Percentiles rank a stretch among this genome's conserved stretches.
phyloP scores from a whole-genome alignment of 2,113 vertebrate species.

The Polyodon spathula region DNA sequence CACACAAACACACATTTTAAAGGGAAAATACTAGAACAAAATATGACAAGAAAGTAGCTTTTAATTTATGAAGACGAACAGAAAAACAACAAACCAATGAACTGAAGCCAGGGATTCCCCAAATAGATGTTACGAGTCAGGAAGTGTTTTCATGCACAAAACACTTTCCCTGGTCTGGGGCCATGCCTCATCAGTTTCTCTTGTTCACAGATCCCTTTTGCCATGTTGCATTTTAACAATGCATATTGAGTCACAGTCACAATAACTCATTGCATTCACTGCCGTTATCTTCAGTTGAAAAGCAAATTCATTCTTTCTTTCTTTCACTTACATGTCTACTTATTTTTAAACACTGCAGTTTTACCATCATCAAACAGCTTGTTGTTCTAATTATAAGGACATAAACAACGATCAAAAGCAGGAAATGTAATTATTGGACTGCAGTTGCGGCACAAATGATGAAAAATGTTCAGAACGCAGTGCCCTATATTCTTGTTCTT shows the following conservation, averaged over 20 bases:
- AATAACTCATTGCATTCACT: not conserved
- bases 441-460: conserved; percentile 24
- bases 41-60: too few species aligned
- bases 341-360: not conserved
- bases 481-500: conserved; percentile 20
- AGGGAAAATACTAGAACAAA: too few species aligned
- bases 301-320: not conserved
- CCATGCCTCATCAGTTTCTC: conserved; percentile 32
- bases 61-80: too few species aligned
- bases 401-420: conserved; percentile 1
- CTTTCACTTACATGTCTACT: not conserved
- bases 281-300: not conserved
- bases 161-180: conserved; percentile 12
- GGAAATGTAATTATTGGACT: conserved; percentile 10
- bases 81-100: too few species aligned
- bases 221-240: conserved; percentile 37
- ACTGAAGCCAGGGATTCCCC: too few species aligned
- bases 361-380: not conserved
- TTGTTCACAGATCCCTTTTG: conserved; percentile 29
- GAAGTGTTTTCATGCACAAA: conserved; percentile 19
- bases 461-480: conserved; percentile 20
- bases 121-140: too few species aligned
- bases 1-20: too few species aligned
- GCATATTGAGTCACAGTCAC: conserved; percentile 28
- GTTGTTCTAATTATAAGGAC: not conserved